Evolutionary conservation across 2,888 invertebrate species (phyloP).

Genomic region (Sinodicranocentrus sp.): DNA sequence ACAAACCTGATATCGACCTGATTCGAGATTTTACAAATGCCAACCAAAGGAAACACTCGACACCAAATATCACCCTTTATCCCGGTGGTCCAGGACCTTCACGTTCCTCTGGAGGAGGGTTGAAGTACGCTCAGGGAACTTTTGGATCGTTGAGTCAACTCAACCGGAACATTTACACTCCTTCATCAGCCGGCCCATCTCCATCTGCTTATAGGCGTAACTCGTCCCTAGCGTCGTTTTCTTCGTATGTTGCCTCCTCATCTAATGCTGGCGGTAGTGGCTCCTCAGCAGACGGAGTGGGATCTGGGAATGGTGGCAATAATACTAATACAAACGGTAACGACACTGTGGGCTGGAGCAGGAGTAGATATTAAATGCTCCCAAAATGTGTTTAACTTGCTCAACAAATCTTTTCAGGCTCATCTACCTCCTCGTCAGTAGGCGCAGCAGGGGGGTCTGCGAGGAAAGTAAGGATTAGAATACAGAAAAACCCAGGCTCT

Average conservation of each 20-base stretch:
- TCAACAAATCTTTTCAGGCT: slow-evolving; percentile 44
- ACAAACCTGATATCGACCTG: slow-evolving; percentile 76
- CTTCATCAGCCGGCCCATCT: slow-evolving; percentile 65
- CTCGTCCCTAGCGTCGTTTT: slow-evolving; percentile 63
- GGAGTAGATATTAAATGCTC: slow-evolving; percentile 4
- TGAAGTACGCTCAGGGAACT: slow-evolving; percentile 61
- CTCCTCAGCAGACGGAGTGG: slow-evolving; percentile 27
- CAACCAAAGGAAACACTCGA: slow-evolving; percentile 69
- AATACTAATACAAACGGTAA: slow-evolving; percentile 58
- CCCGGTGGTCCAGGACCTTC: slow-evolving; percentile 56
- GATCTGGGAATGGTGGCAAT: slow-evolving; percentile 44
- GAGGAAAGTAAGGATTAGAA: slow-evolving; percentile 74
- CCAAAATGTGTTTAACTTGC: slow-evolving; percentile 23
- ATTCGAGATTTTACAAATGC: slow-evolving; percentile 75
- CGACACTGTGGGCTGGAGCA: slow-evolving; percentile 1
- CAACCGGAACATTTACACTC: slow-evolving; percentile 60
- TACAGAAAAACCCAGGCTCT: slow-evolving; percentile 73
- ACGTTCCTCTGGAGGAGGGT: slow-evolving; percentile 36
- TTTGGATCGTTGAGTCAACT: slow-evolving; percentile 67
- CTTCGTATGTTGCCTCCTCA: slow-evolving; percentile 50
- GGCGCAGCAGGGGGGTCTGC: slow-evolving; percentile 54
- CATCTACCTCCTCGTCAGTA: slow-evolving; percentile 58
- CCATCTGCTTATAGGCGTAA: slow-evolving; percentile 58
- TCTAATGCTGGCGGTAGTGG: slow-evolving; percentile 24
- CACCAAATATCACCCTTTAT: slow-evolving; percentile 68